Percentiles rank a stretch among this genome's conserved stretches.
Evolutionary conservation across 2,888 invertebrate genomes (phyloP).

Genomic region (Bombyx huttoni): DNA sequence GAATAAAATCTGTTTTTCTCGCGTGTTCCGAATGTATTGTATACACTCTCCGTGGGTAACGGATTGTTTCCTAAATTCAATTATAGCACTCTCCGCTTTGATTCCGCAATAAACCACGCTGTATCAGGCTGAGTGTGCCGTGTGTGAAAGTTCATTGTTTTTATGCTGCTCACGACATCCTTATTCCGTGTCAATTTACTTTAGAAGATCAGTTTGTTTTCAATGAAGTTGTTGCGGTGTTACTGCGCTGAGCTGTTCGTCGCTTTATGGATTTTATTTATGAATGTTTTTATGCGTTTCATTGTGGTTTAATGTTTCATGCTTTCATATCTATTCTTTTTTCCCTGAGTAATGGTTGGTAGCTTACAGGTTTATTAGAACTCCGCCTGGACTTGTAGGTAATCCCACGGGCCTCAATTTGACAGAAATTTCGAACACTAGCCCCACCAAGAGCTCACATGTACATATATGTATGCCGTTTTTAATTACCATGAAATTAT

Average conservation of each 20-base stretch:
- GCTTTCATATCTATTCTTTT: no score
- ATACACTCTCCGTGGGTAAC: constrained; percentile 33
- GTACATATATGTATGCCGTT: no score
- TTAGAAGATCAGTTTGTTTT: constrained; percentile 8
- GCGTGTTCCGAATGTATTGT: constrained; percentile 43
- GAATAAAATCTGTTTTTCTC: constrained; percentile 43
- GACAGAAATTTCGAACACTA: no score
- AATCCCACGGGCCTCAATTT: no score
- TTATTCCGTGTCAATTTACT: background rate
- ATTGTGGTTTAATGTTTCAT: no score
- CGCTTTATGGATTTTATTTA: no score
- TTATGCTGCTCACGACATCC: constrained; percentile 17
- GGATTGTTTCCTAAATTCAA: constrained; percentile 66
- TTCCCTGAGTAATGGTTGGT: no score
- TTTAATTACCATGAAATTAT: no score
- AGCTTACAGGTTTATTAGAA: no score
- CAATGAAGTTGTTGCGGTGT: background rate
- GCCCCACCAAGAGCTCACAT: no score
- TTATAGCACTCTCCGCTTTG: constrained; percentile 48
- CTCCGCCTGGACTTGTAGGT: no score
- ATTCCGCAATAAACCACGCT: constrained; percentile 51
- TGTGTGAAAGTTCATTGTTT: constrained; percentile 68
- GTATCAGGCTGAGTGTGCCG: constrained; percentile 47
- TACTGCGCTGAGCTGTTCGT: background rate
- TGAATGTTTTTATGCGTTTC: no score